phyloP scores from a whole-genome alignment of 2,113 vertebrate genomes.

The Paradoxurus hermaphroditus region DNA sequence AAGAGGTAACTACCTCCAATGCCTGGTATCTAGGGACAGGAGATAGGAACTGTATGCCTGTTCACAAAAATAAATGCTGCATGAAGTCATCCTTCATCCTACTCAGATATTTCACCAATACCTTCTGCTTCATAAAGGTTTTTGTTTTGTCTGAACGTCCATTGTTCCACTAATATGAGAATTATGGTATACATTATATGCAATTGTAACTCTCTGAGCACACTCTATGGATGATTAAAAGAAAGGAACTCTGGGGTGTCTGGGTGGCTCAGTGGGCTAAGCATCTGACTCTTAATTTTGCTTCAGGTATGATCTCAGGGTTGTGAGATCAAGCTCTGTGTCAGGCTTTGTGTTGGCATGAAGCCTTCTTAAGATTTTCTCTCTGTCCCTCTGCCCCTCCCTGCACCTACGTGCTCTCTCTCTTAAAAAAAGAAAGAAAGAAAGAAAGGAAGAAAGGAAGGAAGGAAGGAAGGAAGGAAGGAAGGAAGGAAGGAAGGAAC shows the following conservation, averaged over 20 bases:
- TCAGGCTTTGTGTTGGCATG: not conserved
- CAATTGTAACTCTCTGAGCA: not conserved
- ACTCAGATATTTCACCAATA: not conserved
- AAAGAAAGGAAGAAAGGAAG: not conserved
- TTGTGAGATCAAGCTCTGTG: rapidly evolving
- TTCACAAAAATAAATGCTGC: not conserved
- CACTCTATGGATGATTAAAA: not conserved
- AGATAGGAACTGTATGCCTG: not conserved
- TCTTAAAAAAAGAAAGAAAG: not conserved
- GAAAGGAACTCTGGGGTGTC: not conserved
- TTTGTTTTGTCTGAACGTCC: not conserved
- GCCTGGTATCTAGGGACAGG: not conserved
- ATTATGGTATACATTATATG: not conserved
- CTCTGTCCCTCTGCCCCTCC: not conserved
- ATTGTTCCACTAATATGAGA: not conserved
- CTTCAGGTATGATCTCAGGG: not conserved
- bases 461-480: not conserved
- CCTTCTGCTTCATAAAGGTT: not conserved
- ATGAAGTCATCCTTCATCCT: not conserved
- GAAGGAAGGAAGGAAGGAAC: not conserved
- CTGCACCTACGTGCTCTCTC: too few relatives aligned
- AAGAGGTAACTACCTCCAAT: not conserved
- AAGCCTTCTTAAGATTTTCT: not conserved
- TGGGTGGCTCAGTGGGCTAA: not conserved
- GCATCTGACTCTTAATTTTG: not conserved